These are phyloP conservation scores for Zenarchopterus dispar DNA, from an alignment of 2,797 vertebrate genomes.

Conservation along the genomic window DNA sequence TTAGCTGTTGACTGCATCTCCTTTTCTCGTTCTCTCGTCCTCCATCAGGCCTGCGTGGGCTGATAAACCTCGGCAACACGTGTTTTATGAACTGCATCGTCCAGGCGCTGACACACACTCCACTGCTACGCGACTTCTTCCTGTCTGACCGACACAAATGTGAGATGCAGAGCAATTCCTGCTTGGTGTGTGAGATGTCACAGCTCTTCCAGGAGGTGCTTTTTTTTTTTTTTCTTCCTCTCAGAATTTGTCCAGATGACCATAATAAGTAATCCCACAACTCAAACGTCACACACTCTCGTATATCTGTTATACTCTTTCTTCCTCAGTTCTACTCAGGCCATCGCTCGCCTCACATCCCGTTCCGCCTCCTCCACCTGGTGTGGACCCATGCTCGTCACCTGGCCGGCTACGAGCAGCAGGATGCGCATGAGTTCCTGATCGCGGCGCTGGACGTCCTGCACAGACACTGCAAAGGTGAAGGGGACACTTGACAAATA, in stretches of 20 bases:
- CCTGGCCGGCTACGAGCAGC: conserved; percentile 97
- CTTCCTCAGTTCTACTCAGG: conserved; percentile 93
- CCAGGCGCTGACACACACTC: conserved; percentile 96
- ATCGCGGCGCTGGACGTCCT: conserved; percentile 98
- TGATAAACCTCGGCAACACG: conserved; percentile 97
- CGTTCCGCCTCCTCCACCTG: conserved; percentile 97
- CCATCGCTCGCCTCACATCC: conserved; percentile 97
- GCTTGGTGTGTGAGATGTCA: conserved; percentile 96
- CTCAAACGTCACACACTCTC: too few relatives aligned
- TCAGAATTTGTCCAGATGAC: background rate
- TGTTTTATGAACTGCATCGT: conserved; percentile 99
- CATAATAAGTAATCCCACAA: too few relatives aligned
- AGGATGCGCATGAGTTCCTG: conserved; percentile 98
- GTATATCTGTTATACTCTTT: background rate
- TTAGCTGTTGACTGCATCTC: background rate
- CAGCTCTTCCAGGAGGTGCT: conserved; percentile 95
- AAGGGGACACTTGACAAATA: background rate
- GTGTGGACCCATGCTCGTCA: conserved; percentile 98
- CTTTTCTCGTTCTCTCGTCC: background rate
- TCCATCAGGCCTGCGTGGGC: conserved; percentile 88
- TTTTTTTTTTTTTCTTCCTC: background rate
- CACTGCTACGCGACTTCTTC: conserved; percentile 95
- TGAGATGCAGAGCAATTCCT: conserved; percentile 97
- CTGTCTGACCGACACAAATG: conserved; percentile 95
- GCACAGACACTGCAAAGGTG: conserved; percentile 97